Percentiles rank a stretch among this genome's conserved stretches.
phyloP scores from a whole-genome alignment of 37 sponge, comb jelly and placozoan genomes.

The Theonella swinhoei region DNA sequence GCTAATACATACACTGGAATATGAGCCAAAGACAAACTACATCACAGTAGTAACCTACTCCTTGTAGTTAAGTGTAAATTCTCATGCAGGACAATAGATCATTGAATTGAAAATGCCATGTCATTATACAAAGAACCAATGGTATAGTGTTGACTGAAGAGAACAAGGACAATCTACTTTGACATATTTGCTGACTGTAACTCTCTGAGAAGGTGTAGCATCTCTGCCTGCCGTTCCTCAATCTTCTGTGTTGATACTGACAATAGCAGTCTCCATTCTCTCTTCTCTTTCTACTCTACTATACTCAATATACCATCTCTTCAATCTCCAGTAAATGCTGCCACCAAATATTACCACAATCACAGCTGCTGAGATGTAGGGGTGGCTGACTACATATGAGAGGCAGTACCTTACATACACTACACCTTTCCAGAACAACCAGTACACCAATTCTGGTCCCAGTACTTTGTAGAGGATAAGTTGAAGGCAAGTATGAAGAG shows the following conservation, averaged over 20 bases:
- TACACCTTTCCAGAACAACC: neutral
- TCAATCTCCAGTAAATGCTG: neutral
- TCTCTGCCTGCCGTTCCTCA: neutral
- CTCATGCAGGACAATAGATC: too few species aligned
- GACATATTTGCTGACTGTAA: too few species aligned
- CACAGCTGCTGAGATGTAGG: neutral
- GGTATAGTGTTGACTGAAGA: too few species aligned
- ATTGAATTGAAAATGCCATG: too few species aligned
- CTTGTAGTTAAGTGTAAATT: too few species aligned
- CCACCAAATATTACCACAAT: neutral
- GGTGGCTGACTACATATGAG: neutral
- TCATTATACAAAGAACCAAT: too few species aligned
- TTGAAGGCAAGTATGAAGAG: neutral
- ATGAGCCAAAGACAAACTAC: too few species aligned
- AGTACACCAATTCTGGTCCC: slow-evolving; percentile 9
- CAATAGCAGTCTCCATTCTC: neutral
- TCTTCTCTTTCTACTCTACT: neutral
- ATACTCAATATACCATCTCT: neutral
- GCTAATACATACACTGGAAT: too few species aligned
- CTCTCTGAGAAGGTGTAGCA: neutral
- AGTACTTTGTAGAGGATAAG: neutral
- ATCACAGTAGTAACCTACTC: too few species aligned
- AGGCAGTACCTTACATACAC: neutral
- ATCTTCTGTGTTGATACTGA: neutral
- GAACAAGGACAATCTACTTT: too few species aligned